A percentile compares a stretch with the other conserved stretches of the same genome.
phyloP scores from a whole-genome alignment of 2,113 vertebrate genomes.

The Pterocles orientalis region DNA sequence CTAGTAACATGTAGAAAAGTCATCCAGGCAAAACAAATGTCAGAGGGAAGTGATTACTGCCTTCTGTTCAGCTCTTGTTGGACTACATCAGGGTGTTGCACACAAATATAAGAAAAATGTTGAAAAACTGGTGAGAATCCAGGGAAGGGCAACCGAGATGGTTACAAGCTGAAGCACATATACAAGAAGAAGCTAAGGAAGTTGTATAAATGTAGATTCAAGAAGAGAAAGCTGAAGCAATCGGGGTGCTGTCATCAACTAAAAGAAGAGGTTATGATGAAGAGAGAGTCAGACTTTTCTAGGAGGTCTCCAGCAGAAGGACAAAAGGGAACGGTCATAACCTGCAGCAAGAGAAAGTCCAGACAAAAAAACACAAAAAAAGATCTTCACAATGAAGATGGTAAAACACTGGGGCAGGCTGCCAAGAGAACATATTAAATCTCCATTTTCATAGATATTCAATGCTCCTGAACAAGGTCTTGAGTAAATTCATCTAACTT shows the following conservation, averaged over 20 bases:
- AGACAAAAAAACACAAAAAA: background rate
- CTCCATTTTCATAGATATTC: background rate
- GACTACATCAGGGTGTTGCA: background rate
- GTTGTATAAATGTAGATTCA: background rate
- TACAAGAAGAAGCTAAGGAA: background rate
- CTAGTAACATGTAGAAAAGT: background rate
- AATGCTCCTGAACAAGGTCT: background rate
- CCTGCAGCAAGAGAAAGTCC: background rate
- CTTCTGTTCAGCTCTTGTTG: background rate
- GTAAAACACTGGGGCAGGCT: background rate
- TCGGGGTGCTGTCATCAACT: background rate
- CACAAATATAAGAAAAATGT: background rate
- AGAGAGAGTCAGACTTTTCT: background rate
- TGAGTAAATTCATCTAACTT: background rate
- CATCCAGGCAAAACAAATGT: background rate
- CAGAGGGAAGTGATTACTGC: background rate
- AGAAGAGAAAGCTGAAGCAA: background rate
- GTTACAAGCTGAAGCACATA: background rate
- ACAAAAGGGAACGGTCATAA: background rate
- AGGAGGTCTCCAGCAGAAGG: background rate
- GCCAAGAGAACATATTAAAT: background rate
- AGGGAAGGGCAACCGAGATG: background rate
- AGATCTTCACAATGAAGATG: background rate
- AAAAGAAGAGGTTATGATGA: background rate
- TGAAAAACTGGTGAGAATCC: background rate